Evolutionary conservation across 92 coral and sea anemone species (phyloP), one percentile per base, ranked within the genome.

Genomic region (Epizoanthus rinbou): DNA sequence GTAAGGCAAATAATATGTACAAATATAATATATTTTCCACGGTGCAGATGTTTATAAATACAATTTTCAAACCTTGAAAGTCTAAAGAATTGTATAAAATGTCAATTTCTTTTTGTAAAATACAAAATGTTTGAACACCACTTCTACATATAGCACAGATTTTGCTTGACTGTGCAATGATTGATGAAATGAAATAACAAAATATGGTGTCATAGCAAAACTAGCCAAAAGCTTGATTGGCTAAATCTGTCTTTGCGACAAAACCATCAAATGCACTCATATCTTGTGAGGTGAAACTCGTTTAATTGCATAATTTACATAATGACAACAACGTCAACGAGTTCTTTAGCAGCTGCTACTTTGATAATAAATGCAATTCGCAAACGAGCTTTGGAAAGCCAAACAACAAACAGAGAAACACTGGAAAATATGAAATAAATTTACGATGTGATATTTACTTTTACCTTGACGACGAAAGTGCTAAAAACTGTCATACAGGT

Each of bases 221-320:
- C 60, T 56, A 56, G 60, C 60, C 3, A 56, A 56, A 56, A 56
- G 60, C 60, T 56, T 56, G 60, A 56, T 56, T 56, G 60, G 60
- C 60, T 56, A 56, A 56, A 56, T 56, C 60, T 56, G 60, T 56
- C 60, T 56, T 56, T 56, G 60, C 60, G 60, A 56, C 60, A 56
- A 56, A 56, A 56, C 60, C 60, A 56, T 56, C 60, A 56, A 56
- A 56, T 56, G 60, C 60, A 56, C 60, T 56, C 60, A 56, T 56
- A 56, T 56, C 60, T 56, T 56, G 60, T 56, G 60, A 56, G 60
- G 60, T 56, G 60, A 56, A 56, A 56, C 60, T 56, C 60, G 60
- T 56, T 56, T 56, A 56, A 56, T 56, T 56, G 60, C 60, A 56
- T 56, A 56, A 56, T 56, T 56, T 56, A 56, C 60, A 56, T 56